Evolutionary conservation across 2,797 vertebrate genomes (phyloP).

Genomic region (Notolepis coatsorum): DNA sequence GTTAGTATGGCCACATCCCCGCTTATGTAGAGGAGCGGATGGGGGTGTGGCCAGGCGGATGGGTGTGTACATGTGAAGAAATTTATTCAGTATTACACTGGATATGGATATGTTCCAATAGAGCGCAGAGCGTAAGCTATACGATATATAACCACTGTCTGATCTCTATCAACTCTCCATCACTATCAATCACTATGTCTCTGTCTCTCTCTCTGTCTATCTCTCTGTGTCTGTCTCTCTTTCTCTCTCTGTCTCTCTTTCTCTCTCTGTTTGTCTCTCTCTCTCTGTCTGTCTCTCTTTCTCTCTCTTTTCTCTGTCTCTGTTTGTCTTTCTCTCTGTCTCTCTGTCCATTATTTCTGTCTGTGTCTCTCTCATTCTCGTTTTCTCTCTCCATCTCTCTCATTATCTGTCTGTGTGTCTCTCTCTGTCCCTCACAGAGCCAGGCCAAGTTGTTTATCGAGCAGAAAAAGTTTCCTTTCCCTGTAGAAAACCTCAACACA

Average conservation of each 20-base stretch:
- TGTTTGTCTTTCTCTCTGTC: not conserved
- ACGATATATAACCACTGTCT: too few relatives aligned
- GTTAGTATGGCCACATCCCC: too few relatives aligned
- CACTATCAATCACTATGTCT: too few relatives aligned
- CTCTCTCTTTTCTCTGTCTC: too few relatives aligned
- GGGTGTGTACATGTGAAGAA: too few relatives aligned
- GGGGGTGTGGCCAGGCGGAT: too few relatives aligned
- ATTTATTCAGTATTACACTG: too few relatives aligned
- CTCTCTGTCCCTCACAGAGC: conserved; percentile 79
- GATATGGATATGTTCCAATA: too few relatives aligned
- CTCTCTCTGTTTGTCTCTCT: not conserved
- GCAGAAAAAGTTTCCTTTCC: conserved; percentile 94
- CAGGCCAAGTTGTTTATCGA: conserved; percentile 94
- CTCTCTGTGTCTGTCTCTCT: not conserved
- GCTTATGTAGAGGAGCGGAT: too few relatives aligned
- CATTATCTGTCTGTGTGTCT: not conserved
- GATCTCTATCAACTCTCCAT: too few relatives aligned
- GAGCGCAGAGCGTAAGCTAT: too few relatives aligned
- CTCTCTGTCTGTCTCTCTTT: not conserved
- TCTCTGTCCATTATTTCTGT: not conserved
- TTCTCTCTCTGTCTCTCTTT: not conserved
- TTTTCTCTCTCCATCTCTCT: conserved; percentile 25
- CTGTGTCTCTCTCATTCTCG: not conserved
- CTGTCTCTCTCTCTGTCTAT: too few relatives aligned
- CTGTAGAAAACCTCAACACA: conserved; percentile 89